Evolutionary conservation across 2,113 vertebrate genomes (phyloP).

Genomic region (Catagonus wagneri): DNA sequence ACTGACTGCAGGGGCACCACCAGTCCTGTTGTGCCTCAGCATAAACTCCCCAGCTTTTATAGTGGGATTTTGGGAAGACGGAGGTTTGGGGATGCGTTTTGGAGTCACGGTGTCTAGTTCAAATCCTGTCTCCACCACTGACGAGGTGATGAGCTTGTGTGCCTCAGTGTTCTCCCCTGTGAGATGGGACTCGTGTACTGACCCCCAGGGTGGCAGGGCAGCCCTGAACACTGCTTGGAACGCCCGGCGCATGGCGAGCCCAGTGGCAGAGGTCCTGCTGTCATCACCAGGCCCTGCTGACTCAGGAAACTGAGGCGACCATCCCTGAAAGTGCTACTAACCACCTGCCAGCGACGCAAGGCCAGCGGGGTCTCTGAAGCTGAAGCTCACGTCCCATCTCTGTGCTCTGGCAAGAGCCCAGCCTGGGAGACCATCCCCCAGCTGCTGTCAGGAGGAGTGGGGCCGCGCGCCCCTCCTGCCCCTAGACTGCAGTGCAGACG

Average conservation of each 20-base stretch:
- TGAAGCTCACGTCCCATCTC: neutral
- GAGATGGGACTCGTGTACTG: neutral
- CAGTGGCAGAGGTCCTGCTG: neutral
- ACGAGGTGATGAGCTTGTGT: accelerated
- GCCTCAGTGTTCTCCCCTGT: neutral
- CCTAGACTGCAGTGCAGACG: neutral
- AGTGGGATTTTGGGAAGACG: too few relatives aligned
- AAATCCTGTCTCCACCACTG: neutral
- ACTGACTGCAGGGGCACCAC: too few relatives aligned
- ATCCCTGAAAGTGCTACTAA: neutral
- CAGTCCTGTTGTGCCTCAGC: too few relatives aligned
- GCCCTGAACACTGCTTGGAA: accelerated
- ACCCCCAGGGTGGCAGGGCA: accelerated
- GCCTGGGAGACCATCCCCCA: neutral
- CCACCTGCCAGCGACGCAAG: accelerated
- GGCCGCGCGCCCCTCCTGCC: neutral
- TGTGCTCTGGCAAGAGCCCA: neutral
- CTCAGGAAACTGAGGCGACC: too few relatives aligned
- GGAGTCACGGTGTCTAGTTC: too few relatives aligned
- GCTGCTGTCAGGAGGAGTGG: neutral
- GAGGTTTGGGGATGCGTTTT: too few relatives aligned
- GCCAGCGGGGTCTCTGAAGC: neutral
- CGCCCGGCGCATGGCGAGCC: accelerated
- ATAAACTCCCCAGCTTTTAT: accelerated
- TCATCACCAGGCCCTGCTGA: too few relatives aligned